A percentile compares a stretch with the other conserved stretches of the same genome.
Conservation (phyloP, 2,888 invertebrate species). For the Ennomos quercinarius region DNA sequence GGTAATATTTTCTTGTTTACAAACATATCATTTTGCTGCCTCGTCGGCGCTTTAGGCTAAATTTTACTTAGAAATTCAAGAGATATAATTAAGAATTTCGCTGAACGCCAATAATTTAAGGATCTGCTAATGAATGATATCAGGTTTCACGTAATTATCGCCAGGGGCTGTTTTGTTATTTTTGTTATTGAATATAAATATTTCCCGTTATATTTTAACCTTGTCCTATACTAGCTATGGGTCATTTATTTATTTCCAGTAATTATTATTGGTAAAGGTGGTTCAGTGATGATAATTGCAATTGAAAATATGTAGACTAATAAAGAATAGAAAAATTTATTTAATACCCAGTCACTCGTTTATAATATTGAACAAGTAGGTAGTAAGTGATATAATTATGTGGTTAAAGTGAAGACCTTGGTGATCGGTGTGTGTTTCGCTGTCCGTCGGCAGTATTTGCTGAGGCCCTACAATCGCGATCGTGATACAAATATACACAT, state of each 20-base stretch:
- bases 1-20: constrained; percentile 77
- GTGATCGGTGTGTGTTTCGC: constrained; percentile 71
- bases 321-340: no score
- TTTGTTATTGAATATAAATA: constrained; percentile 68
- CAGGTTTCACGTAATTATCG: constrained; percentile 82
- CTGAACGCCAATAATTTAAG: constrained; percentile 81
- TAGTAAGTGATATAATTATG: constrained; percentile 35
- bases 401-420: constrained; percentile 70
- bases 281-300: no score
- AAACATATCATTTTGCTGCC: constrained; percentile 84
- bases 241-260: neutral
- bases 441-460: constrained; percentile 45
- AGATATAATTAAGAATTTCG: constrained; percentile 85
- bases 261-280: neutral
- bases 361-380: neutral
- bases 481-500: constrained; percentile 85
- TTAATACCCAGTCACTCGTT: no score
- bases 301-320: no score
- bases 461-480: constrained; percentile 83
- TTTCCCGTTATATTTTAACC: constrained; percentile 42
- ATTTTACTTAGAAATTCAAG: constrained; percentile 85
- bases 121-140: constrained; percentile 83
- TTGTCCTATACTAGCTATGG: neutral
- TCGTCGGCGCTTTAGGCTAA: constrained; percentile 73
- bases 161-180: constrained; percentile 72